These are phyloP conservation scores for Remorina albescens DNA, from an alignment of 2,797 vertebrate species.

Conservation along the genomic window DNA sequence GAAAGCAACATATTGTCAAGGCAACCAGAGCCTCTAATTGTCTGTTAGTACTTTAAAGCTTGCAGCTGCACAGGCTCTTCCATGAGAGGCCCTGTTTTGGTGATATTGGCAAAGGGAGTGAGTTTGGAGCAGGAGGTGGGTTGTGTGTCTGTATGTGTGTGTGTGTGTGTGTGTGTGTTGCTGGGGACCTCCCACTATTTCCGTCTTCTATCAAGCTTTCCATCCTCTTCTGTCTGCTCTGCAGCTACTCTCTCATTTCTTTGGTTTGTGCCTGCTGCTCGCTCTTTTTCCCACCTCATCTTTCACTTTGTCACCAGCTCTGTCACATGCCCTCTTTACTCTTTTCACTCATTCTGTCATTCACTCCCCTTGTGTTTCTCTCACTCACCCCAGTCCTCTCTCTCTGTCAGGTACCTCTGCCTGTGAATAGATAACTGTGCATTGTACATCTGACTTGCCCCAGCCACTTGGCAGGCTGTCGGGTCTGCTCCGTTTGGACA, in stretches of 20 bases:
- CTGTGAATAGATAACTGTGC: slow-evolving; percentile 47
- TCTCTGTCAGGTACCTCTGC: slow-evolving; percentile 37
- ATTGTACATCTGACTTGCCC: slow-evolving; percentile 26
- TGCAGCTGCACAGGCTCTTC: slow-evolving; percentile 77
- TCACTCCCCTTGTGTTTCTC: slow-evolving; percentile 26
- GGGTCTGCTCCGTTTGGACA: slow-evolving; percentile 55
- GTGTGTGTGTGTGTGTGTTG: slow-evolving; percentile 6
- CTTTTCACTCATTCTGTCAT: slow-evolving; percentile 60
- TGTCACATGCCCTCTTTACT: slow-evolving; percentile 53
- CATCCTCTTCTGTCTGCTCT: not conserved
- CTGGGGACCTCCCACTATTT: slow-evolving; percentile 31
- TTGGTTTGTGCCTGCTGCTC: slow-evolving; percentile 40
- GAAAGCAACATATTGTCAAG: slow-evolving; percentile 77
- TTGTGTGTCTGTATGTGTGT: slow-evolving; percentile 15
- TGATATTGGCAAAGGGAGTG: slow-evolving; percentile 52
- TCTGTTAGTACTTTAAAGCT: slow-evolving; percentile 82
- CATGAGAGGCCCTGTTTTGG: slow-evolving; percentile 67
- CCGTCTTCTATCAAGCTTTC: slow-evolving; percentile 29
- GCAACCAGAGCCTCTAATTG: slow-evolving; percentile 83
- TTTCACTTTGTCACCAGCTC: slow-evolving; percentile 39
- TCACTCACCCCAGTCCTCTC: not conserved
- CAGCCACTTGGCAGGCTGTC: slow-evolving; percentile 59
- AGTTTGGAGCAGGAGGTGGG: slow-evolving; percentile 6
- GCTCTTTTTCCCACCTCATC: slow-evolving; percentile 51
- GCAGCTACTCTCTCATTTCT: slow-evolving; percentile 29